Base-by-base conservation (phyloP, 2,888 invertebrate genomes). In the Eristalis pertinax region DNA sequence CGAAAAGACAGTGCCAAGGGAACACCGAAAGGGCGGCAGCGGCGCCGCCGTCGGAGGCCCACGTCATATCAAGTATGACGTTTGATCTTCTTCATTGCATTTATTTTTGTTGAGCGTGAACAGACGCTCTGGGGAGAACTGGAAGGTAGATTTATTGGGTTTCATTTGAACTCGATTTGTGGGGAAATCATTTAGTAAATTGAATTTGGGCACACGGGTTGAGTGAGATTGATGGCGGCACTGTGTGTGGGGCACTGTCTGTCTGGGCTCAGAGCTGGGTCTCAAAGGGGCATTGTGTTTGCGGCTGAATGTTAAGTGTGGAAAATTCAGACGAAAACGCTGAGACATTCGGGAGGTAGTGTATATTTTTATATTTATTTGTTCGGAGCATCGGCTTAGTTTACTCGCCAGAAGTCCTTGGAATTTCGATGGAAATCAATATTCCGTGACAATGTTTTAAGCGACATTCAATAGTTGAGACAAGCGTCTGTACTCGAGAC, bases 1-100 rank as follows among this genome's bases (percentile, higher is more conserved):
- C 60, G 60, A 60, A 60, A 60, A 60, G 60, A 60, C 60, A 7
- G 24, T 29, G 26, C 26, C 60, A 60, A 3, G 26, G 26, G 26
- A 60, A 60, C 60, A 60, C 8, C 13, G 26, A 60, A 60, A 60
- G 60, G 60, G 60, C 60, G 50, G 15, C 8, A 15, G 2, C 38
- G 38, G 13, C 8, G 43, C 1, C 41, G n/a, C 26, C 4, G 4
- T 10, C 19, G 60, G 60, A 24, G 26, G 60, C 60, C 26, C 60
- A 13, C 26, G 26, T 60, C 60, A 60, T 60, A 60, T 60, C 26
- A 60, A 60, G 5, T 60, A 60, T 60, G 60, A 60, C 60, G 24
- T 60, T 26, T 60, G 60, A 60, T 26, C 26, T 60, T 26, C 26
- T 26, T 60, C 19, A 19, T 19, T 50, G 19, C 15, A n/a, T 43